phyloP scores from a whole-genome alignment of 2,888 invertebrate genomes.

The Drosophila mimica region DNA sequence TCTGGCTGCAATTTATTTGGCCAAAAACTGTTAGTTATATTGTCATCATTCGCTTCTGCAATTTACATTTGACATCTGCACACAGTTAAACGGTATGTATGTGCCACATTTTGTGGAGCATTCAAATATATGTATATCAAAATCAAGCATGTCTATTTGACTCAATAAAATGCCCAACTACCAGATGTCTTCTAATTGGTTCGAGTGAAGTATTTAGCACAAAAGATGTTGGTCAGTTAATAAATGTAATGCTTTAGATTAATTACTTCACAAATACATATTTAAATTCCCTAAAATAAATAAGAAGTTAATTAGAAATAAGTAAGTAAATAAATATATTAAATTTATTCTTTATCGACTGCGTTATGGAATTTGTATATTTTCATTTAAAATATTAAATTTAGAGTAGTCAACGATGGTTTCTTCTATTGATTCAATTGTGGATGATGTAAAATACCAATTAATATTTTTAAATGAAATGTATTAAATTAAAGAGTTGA shows the following conservation, averaged over 20 bases:
- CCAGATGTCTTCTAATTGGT: neutral
- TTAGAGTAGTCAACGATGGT: too few relatives aligned
- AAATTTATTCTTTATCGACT: neutral
- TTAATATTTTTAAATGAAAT: neutral
- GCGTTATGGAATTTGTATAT: neutral
- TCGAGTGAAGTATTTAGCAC: neutral
- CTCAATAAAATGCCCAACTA: neutral
- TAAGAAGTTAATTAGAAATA: neutral
- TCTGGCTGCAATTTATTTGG: slow-evolving; percentile 30
- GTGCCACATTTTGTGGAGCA: slow-evolving; percentile 33
- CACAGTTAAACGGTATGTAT: slow-evolving; percentile 13
- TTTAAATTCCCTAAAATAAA: neutral
- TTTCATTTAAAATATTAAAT: neutral
- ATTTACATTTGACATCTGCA: slow-evolving; percentile 62
- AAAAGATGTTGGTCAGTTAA: neutral
- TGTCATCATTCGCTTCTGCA: slow-evolving; percentile 58
- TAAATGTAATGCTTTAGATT: neutral
- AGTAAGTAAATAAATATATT: neutral
- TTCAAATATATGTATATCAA: slow-evolving; percentile 38
- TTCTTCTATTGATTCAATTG: neutral
- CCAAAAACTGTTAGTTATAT: slow-evolving; percentile 59
- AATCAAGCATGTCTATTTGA: slow-evolving; percentile 31
- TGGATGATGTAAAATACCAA: neutral
- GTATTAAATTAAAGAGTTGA: neutral
- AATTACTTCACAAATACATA: neutral